Evolutionary conservation across 2,888 invertebrate genomes (phyloP).

Genomic region (Alentia gelatinosa): DNA sequence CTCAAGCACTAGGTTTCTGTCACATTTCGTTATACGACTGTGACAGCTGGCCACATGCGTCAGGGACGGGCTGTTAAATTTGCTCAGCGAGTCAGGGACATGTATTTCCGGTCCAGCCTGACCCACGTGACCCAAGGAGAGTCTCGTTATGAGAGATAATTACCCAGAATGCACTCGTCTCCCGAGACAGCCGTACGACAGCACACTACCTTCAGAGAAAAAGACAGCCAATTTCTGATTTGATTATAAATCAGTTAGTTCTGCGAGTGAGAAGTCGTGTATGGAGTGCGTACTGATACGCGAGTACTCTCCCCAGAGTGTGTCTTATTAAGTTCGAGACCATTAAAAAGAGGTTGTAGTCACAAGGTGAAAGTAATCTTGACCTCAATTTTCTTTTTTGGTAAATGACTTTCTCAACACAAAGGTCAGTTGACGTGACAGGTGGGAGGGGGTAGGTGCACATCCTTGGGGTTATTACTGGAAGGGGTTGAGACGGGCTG

Average conservation of each 20-base stretch:
- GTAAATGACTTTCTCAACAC: neutral
- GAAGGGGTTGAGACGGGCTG: neutral
- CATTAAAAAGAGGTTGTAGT: no score
- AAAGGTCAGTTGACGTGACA: neutral
- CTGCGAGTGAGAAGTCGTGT: no score
- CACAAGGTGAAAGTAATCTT: no score
- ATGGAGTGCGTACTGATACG: no score
- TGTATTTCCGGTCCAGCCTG: neutral
- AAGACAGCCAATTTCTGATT: no score
- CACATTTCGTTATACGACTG: no score
- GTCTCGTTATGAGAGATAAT: neutral
- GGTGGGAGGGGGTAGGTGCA: neutral
- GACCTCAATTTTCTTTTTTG: no score
- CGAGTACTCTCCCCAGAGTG: no score
- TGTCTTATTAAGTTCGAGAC: no score
- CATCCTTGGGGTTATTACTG: no score
- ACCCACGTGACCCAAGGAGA: neutral
- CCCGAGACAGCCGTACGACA: neutral
- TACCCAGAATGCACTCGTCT: neutral
- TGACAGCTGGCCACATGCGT: neutral
- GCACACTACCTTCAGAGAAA: neutral
- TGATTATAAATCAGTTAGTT: no score
- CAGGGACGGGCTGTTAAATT: neutral
- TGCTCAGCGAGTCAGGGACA: neutral
- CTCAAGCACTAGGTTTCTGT: no score